Base-by-base conservation (phyloP, 2,113 vertebrate genomes). In the Leucopternis melanops region DNA sequence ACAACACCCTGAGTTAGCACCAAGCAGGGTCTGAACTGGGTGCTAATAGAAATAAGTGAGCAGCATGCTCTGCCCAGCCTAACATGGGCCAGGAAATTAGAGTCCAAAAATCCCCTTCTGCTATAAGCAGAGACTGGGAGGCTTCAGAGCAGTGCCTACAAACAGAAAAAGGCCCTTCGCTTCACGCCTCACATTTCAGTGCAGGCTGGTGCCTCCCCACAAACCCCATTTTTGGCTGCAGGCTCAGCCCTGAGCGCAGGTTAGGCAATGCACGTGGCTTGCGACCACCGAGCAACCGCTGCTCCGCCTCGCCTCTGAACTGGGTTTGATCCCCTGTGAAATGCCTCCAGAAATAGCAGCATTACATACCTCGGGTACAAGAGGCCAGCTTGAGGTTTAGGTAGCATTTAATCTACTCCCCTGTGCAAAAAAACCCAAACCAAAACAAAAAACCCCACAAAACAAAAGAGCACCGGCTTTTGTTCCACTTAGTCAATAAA, bases 191-290 rank as follows among this genome's bases (percentile, higher is more conserved):
- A 18, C 40, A 22, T 10, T 82, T 69, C 87, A 92, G 81, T 6
- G 19, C 26, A 58, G 73, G 45, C 40, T 62, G 10, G 21, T 71
- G 16, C n/a, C 67, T 81, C 81, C 62, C 67, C 66, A 59, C 29
- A 44, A 21, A 80, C 8, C 20, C 88, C 27, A 10, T 31, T 94
- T 77, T 72, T 26, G 3, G 61, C 82, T 71, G 27, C 13, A 15
- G 83, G 73, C 58, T 71, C 42, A 77, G 67, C 22, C 52, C 42
- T 15, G 44, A 44, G 58, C 6, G 1, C 22, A 52, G 88, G 58
- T 13, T 61, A 42, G 52, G 58, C 1, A 9, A 62, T 1, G 4
- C 50, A 49, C 3, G 0, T n/a, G 80, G 16, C 55, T 71, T 13
- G 21, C 1, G 7, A 59, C 44, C 18, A 77, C 92, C 34, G 7